phyloP scores from a whole-genome alignment of 1,140 invertebrate species.

The Drosophila mojavensis region DNA sequence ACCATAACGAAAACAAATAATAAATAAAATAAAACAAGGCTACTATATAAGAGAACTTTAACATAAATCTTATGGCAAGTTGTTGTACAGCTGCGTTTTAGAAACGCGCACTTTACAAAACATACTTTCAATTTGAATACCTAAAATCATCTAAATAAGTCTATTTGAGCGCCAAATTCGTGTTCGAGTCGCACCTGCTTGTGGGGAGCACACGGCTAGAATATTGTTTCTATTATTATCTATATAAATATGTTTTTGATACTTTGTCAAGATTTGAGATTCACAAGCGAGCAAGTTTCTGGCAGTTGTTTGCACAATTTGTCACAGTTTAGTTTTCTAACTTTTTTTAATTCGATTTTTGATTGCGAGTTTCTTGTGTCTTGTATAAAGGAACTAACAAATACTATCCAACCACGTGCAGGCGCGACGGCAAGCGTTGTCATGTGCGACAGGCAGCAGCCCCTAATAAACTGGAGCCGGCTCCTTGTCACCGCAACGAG shows the following conservation, averaged over 20 bases:
- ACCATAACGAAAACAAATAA: slow-evolving; percentile 56
- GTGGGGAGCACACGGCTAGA: slow-evolving; percentile 25
- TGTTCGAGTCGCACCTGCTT: slow-evolving; percentile 54
- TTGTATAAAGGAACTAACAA: slow-evolving; percentile 43
- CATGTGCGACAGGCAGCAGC: slow-evolving; percentile 47
- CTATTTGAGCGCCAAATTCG: slow-evolving; percentile 83
- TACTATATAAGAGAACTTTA: slow-evolving; percentile 31
- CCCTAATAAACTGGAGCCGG: slow-evolving; percentile 27
- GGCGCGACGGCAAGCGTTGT: slow-evolving; percentile 40
- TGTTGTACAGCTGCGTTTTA: slow-evolving; percentile 61
- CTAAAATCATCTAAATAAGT: slow-evolving; percentile 80
- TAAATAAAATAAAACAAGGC: slow-evolving; percentile 42
- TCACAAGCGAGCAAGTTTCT: slow-evolving; percentile 18
- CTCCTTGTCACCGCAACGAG: slow-evolving; percentile 53
- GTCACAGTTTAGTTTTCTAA: slow-evolving; percentile 13
- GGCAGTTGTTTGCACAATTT: slow-evolving; percentile 29
- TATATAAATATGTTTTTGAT: slow-evolving; percentile 12
- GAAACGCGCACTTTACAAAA: slow-evolving; percentile 66
- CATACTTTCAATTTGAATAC: slow-evolving; percentile 64
- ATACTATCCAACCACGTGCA: slow-evolving; percentile 27
- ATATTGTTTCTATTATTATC: slow-evolving; percentile 4
- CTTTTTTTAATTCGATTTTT: slow-evolving; percentile 22
- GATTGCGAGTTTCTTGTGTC: slow-evolving; percentile 14
- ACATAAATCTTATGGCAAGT: slow-evolving; percentile 67
- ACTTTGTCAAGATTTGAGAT: slow-evolving; percentile 36